Evolutionary conservation across 2,888 invertebrate species (phyloP), one percentile per base, ranked within the genome.

Genomic region (Megaustenia siamemsis): DNA sequence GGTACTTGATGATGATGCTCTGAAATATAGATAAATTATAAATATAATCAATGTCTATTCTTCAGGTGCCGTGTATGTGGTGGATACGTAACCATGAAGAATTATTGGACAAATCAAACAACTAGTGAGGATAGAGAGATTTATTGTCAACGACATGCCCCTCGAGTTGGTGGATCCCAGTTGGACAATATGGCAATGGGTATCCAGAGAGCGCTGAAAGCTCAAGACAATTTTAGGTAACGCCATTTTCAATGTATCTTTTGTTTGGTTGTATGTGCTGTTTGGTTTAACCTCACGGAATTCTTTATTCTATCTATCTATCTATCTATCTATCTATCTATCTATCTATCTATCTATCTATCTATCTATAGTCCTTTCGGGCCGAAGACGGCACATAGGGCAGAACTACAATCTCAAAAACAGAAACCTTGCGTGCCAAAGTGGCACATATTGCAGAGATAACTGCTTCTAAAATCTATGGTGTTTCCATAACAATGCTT

Each of bases 1-100:
- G n/a, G n/a, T n/a, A n/a, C n/a, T n/a, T n/a, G n/a, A n/a, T n/a
- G n/a, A n/a, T n/a, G n/a, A n/a, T n/a, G n/a, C n/a, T n/a, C n/a
- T n/a, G n/a, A n/a, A n/a, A n/a, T n/a, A n/a, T n/a, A n/a, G n/a
- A n/a, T n/a, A n/a, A n/a, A n/a, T n/a, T n/a, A n/a, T n/a, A n/a
- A n/a, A n/a, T n/a, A n/a, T n/a, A n/a, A n/a, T n/a, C n/a, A n/a
- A n/a, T n/a, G n/a, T 73, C 45, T 4, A 1, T 45, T n/a, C 28
- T 35, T 0, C 28, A 80, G 85, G 24, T 99, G 99, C 94, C 96
- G 97, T 81, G 96, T 97, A 78, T 99, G 99, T 94, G 97, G 98
- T 87, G 91, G 92, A 79, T 90, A 92, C 83, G 89, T 94, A 45
- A 93, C 92, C 4, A 88, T 94, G 83, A 93, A 92, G 86, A 94